phyloP scores from a whole-genome alignment of 2,888 invertebrate genomes.

The Drosophila anomelani region DNA sequence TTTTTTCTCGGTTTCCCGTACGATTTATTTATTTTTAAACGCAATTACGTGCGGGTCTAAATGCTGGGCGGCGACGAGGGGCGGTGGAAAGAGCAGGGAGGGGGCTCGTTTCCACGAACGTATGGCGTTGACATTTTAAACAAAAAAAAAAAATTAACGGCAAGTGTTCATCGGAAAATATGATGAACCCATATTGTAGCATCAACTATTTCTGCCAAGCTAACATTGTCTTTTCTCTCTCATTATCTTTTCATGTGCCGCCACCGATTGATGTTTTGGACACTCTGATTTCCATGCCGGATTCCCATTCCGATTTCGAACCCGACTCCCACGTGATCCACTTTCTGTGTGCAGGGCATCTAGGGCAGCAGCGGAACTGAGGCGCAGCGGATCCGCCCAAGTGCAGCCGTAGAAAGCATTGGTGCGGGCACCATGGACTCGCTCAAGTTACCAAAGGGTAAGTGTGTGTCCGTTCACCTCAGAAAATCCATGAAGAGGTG shows the following conservation, averaged over 20 bases:
- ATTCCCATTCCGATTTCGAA: constrained; percentile 11
- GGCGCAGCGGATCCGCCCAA: constrained; percentile 60
- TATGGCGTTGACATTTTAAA: constrained; percentile 61
- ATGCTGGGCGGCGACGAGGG: constrained; percentile 13
- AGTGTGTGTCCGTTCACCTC: constrained; percentile 23
- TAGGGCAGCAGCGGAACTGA: constrained; percentile 47
- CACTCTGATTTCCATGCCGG: constrained; percentile 29
- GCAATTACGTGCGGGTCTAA: constrained; percentile 64
- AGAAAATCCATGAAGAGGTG: neutral
- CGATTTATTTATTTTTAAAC: constrained; percentile 74
- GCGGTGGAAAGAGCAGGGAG: constrained; percentile 6
- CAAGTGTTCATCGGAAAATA: constrained; percentile 54
- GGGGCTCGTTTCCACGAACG: constrained; percentile 31
- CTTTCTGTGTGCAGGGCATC: constrained; percentile 60
- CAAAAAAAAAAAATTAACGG: constrained; percentile 13
- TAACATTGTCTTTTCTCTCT: constrained; percentile 31
- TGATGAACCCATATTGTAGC: constrained; percentile 69
- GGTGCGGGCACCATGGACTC: constrained; percentile 81
- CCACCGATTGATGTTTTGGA: constrained; percentile 74
- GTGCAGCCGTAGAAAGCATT: constrained; percentile 69
- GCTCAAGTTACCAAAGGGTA: constrained; percentile 84
- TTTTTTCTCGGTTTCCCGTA: constrained; percentile 24
- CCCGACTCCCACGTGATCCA: constrained; percentile 37
- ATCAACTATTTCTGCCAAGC: constrained; percentile 29
- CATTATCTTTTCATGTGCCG: constrained; percentile 60